Evolutionary conservation across 2,888 invertebrate species (phyloP).

Genomic region (Drosophila meridionalis): DNA sequence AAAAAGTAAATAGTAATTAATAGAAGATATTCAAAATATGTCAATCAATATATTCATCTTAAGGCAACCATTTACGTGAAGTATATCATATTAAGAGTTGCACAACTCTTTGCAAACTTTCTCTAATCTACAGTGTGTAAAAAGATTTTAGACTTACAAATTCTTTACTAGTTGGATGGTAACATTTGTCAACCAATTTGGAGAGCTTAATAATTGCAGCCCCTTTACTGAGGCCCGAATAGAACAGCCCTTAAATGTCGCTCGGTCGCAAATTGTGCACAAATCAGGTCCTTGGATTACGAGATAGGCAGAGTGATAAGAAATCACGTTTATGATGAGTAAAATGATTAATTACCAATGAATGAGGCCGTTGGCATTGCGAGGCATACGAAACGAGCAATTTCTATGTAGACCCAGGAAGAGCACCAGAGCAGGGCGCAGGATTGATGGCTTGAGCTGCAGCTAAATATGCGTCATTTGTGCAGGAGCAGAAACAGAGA

Average conservation of each 20-base stretch:
- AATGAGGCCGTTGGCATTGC: conserved; percentile 78
- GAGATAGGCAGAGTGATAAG: conserved; percentile 55
- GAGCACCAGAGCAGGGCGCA: conserved; percentile 30
- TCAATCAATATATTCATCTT: not conserved
- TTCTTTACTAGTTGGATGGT: conserved; percentile 32
- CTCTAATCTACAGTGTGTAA: too few species aligned
- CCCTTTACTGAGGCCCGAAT: conserved; percentile 12
- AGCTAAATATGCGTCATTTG: conserved; percentile 80
- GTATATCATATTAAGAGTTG: not conserved
- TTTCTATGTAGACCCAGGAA: conserved; percentile 15
- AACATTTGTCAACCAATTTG: conserved; percentile 57
- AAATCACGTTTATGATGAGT: conserved; percentile 83
- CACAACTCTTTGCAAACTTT: not conserved
- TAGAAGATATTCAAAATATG: not conserved
- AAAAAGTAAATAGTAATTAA: too few species aligned
- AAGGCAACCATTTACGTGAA: not conserved
- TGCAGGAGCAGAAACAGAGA: conserved; percentile 49
- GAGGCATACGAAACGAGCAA: conserved; percentile 48
- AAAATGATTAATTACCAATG: conserved; percentile 83
- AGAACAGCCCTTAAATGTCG: conserved; percentile 15
- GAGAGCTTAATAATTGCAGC: conserved; percentile 31
- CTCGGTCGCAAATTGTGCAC: conserved; percentile 40
- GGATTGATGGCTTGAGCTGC: conserved; percentile 79
- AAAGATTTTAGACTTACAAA: conserved; percentile 12
- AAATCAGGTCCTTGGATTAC: conserved; percentile 52